A percentile compares a stretch with the other conserved stretches of the same genome.
These are phyloP conservation scores for Nycticorax nycticorax DNA, from an alignment of 2,113 vertebrate genomes.

Conservation along the genomic window DNA sequence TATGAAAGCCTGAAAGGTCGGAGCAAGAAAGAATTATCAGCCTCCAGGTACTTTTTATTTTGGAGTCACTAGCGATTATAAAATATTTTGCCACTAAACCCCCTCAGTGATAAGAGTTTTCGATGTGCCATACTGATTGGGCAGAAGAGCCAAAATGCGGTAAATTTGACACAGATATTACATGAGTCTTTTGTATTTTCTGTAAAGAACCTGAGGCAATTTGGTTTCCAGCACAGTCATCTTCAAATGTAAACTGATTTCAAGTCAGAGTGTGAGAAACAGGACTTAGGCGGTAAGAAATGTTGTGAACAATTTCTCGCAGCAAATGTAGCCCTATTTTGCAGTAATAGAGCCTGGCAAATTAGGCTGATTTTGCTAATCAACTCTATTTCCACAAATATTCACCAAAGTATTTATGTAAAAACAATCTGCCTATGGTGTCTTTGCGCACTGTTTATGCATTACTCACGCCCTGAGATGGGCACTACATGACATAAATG, in stretches of 20 bases:
- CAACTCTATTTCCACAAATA: neutral
- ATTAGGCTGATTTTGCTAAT: neutral
- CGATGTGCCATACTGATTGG: neutral
- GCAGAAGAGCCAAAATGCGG: neutral
- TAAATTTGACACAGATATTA: neutral
- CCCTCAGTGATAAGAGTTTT: rapidly evolving
- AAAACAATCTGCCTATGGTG: neutral
- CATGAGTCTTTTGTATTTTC: neutral
- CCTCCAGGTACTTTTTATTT: neutral
- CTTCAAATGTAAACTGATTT: neutral
- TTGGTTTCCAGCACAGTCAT: neutral
- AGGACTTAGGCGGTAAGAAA: neutral
- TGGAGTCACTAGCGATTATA: neutral
- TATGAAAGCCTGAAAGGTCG: neutral
- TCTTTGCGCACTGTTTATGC: neutral
- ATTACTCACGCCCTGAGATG: neutral
- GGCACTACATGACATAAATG: neutral
- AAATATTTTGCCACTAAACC: neutral
- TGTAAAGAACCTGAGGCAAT: neutral
- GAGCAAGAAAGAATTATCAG: neutral
- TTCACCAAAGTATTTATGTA: neutral
- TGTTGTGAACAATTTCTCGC: neutral
- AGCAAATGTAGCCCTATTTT: neutral
- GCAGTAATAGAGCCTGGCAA: neutral
- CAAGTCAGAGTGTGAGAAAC: neutral